phyloP scores from a whole-genome alignment of 1,140 invertebrate genomes.

The Saccostrea cuccullata region DNA sequence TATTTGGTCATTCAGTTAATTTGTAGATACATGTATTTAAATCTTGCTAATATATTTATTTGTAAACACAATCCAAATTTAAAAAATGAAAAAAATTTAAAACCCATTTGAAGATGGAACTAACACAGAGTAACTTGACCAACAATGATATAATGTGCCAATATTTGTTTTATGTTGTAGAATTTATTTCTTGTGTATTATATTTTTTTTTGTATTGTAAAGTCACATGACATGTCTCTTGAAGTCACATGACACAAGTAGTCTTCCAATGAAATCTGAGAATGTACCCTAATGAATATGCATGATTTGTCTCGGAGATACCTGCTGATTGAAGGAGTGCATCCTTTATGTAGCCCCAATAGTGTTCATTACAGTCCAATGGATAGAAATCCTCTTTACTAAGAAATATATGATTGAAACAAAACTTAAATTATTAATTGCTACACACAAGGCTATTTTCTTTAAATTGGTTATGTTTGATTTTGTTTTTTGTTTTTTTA shows the following conservation, averaged over 20 bases:
- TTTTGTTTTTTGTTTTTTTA: not conserved
- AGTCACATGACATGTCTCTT: constrained; percentile 29
- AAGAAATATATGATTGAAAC: not conserved
- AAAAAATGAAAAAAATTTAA: too few relatives aligned
- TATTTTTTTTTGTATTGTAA: not conserved
- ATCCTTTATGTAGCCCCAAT: not conserved
- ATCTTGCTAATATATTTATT: too few relatives aligned
- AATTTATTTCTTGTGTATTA: not conserved
- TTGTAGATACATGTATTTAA: too few relatives aligned
- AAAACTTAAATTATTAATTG: too few relatives aligned
- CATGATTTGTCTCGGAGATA: not conserved
- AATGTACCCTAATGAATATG: constrained; percentile 15
- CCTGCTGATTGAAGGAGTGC: not conserved
- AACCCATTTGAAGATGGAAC: too few relatives aligned
- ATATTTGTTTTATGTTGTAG: constrained; percentile 23
- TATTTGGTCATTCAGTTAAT: too few relatives aligned
- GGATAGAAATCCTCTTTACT: not conserved
- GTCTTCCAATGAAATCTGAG: constrained; percentile 30
- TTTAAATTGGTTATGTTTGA: too few relatives aligned
- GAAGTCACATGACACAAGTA: constrained; percentile 27
- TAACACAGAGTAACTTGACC: not conserved
- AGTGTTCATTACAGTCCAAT: not conserved
- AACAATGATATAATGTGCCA: constrained; percentile 10
- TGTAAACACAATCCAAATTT: too few relatives aligned
- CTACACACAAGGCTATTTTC: too few relatives aligned